phyloP scores from a whole-genome alignment of 2,888 invertebrate species.

The Pollenia griseotomentosa region DNA sequence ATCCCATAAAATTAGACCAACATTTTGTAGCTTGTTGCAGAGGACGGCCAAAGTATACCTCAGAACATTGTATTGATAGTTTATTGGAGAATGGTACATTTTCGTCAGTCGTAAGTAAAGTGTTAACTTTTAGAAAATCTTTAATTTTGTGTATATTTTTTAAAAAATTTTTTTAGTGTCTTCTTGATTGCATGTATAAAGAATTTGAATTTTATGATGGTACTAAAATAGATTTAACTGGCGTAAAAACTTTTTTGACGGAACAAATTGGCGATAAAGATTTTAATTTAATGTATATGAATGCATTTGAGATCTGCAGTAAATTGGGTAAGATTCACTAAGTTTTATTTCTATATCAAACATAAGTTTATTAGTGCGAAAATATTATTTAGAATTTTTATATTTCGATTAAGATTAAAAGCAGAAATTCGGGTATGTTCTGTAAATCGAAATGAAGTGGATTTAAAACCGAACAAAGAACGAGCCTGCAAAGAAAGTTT shows the following conservation, averaged over 20 bases:
- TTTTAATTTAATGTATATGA: constrained; percentile 52
- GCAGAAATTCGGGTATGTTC: too few relatives aligned
- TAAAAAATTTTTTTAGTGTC: constrained; percentile 50
- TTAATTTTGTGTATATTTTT: background rate
- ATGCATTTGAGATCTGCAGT: constrained; percentile 67
- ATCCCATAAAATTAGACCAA: constrained; percentile 42
- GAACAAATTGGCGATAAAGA: constrained; percentile 46
- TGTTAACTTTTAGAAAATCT: background rate
- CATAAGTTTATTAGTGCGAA: too few relatives aligned
- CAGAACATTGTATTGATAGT: constrained; percentile 63
- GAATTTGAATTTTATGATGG: constrained; percentile 69
- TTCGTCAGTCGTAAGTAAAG: constrained; percentile 54
- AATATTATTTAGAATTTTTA: too few relatives aligned
- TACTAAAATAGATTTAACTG: constrained; percentile 55
- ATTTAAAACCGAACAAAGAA: too few relatives aligned
- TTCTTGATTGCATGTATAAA: constrained; percentile 71
- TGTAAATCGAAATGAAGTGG: too few relatives aligned
- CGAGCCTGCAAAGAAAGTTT: too few relatives aligned
- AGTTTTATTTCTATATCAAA: too few relatives aligned
- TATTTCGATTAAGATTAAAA: too few relatives aligned
- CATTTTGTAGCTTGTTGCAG: constrained; percentile 64
- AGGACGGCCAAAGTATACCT: constrained; percentile 70
- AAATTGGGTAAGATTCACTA: constrained; percentile 57
- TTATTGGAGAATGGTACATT: constrained; percentile 61
- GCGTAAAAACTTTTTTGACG: constrained; percentile 63